Base-by-base conservation (phyloP, 2,797 vertebrate species). In the Melanitta fusca region DNA sequence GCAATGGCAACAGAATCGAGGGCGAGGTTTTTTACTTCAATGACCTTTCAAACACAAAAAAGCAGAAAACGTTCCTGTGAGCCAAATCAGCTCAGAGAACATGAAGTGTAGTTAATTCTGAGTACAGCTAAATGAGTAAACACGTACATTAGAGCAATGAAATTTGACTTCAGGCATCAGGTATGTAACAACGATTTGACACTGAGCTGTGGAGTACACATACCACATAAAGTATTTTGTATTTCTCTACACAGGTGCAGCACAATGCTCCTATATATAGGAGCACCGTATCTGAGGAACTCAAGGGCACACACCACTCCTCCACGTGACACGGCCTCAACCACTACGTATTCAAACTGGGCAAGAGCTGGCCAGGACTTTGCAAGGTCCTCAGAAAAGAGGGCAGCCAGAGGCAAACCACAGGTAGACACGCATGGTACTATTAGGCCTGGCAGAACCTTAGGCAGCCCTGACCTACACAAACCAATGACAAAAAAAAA, bases 381-480 rank as follows among this genome's bases (percentile, higher is more conserved):
- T 7, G 8, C 8, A 28, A 54, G 82, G 43, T 30, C 41, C 54
- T 56, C 74, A 80, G 56, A 68, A 53, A 54, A 77, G 32, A 28
- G 2, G 7, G 25, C 58, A 83, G 69, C 60, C 54, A 77, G 65
- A 91, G 49, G 53, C 47, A 86, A 95, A 11, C 24, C 41, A 25
- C n/a, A 70, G 24, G n/a, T 62, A 58, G 30, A 39, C 39, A 41
- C 8, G 30, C 74, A 32, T 47, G 34, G 20, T 75, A 60, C 38
- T 10, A 1, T 58, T 38, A 49, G 24, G 38, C 34, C 53, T 49
- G n/a, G 43, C 6, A 11, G 11, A 71, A 91, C 41, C 20, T 28
- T 32, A 43, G 1, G 2, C 14, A 66, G 16, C 30, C 56, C 47
- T 0, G 0, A 62, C 38, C 82, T 2, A 41, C 45, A 58, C n/a